Conservation (phyloP, 2,113 vertebrate species). For the Dicrurus megarhynchus region DNA sequence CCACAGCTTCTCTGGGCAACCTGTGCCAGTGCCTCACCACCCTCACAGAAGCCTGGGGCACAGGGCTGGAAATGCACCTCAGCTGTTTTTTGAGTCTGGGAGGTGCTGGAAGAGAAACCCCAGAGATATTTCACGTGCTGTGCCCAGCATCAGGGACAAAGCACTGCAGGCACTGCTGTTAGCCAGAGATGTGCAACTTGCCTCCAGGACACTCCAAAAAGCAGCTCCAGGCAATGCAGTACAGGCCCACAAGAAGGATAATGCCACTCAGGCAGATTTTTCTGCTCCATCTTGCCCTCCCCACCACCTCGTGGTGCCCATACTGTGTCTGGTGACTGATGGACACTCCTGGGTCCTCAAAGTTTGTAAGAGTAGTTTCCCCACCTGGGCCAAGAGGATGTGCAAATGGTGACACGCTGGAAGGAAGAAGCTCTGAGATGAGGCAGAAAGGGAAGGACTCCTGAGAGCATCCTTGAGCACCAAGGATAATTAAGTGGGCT, state of each 20-base stretch:
- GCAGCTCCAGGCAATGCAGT: neutral
- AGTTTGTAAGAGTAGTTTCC: neutral
- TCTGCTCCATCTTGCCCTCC: neutral
- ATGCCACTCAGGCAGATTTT: neutral
- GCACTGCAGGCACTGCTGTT: neutral
- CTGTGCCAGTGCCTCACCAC: neutral
- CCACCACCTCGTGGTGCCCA: neutral
- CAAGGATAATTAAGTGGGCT: slow-evolving; percentile 17
- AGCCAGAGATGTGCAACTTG: neutral
- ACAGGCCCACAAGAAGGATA: neutral
- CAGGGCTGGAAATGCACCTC: accelerated
- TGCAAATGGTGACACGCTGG: neutral
- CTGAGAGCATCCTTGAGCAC: neutral
- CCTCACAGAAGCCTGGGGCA: neutral
- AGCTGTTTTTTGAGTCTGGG: neutral
- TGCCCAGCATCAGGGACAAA: neutral
- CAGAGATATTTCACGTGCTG: neutral
- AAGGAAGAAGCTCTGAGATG: neutral
- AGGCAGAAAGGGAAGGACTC: neutral
- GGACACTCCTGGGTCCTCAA: neutral
- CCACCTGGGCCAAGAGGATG: neutral
- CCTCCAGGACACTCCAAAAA: neutral
- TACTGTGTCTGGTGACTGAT: neutral
- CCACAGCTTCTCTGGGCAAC: neutral
- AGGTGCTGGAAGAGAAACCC: neutral